Evolutionary conservation across 2,888 invertebrate genomes (phyloP).

Genomic region (Eulithis prunata): DNA sequence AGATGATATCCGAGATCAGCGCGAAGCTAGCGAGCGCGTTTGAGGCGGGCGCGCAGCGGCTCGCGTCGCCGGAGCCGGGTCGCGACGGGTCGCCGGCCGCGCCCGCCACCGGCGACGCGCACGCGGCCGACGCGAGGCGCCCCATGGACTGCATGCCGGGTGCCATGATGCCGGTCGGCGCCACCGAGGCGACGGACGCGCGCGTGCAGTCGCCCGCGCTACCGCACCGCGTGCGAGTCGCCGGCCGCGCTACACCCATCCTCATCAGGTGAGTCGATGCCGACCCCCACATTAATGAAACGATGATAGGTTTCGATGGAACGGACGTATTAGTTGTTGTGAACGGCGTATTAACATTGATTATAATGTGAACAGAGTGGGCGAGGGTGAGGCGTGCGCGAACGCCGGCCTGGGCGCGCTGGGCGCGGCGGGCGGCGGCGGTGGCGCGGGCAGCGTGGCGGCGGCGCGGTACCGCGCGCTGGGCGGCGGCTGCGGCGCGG

Average conservation of each 20-base stretch:
- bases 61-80: slow-evolving; percentile 37
- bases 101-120: slow-evolving; percentile 46
- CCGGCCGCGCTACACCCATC: slow-evolving; percentile 70
- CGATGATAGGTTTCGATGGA: too few species aligned
- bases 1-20: slow-evolving; percentile 77
- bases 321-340: neutral
- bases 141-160: slow-evolving; percentile 61
- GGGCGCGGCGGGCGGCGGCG: slow-evolving; percentile 34
- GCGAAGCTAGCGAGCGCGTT: slow-evolving; percentile 70
- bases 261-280: slow-evolving; percentile 60
- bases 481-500: slow-evolving; percentile 69
- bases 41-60: slow-evolving; percentile 60
- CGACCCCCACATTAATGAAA: neutral
- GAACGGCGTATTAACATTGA: neutral
- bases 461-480: slow-evolving; percentile 57
- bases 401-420: slow-evolving; percentile 38
- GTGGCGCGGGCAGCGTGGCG: slow-evolving; percentile 64
- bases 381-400: slow-evolving; percentile 49
- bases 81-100: slow-evolving; percentile 42
- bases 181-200: slow-evolving; percentile 72
- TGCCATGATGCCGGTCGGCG: slow-evolving; percentile 69
- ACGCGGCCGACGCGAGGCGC: slow-evolving; percentile 51
- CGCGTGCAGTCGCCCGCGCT: slow-evolving; percentile 77
- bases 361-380: slow-evolving; percentile 40
- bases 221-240: slow-evolving; percentile 71